Conservation (phyloP, 2,113 vertebrate genomes). For the Stercorarius parasiticus region DNA sequence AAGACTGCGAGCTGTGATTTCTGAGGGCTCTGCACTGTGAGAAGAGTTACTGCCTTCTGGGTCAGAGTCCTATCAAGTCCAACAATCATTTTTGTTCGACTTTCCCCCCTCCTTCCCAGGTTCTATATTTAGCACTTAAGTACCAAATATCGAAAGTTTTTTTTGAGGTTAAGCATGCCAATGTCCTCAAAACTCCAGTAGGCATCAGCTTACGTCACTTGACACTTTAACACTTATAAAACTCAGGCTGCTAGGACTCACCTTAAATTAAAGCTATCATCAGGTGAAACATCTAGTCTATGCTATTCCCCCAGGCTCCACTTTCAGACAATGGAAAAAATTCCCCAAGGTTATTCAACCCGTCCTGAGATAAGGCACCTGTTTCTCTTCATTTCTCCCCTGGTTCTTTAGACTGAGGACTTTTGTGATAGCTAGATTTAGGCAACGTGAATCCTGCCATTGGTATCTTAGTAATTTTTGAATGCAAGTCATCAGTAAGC, state of each 20-base stretch:
- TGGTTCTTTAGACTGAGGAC: background rate
- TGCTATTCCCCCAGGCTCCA: background rate
- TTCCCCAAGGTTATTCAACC: constrained; percentile 19
- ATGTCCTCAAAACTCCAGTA: constrained; percentile 44
- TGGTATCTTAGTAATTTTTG: background rate
- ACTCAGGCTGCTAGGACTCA: background rate
- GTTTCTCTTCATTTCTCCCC: background rate
- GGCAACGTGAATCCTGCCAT: background rate
- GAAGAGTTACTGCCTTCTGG: constrained; percentile 22
- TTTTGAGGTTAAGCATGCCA: constrained; percentile 43
- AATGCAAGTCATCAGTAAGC: constrained; percentile 29
- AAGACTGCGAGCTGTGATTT: background rate
- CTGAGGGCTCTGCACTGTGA: background rate
- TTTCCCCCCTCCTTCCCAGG: background rate
- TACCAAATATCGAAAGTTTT: constrained; percentile 37
- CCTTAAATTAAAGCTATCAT: constrained; percentile 50
- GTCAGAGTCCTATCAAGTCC: constrained; percentile 2
- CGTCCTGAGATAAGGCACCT: background rate
- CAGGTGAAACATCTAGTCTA: constrained; percentile 1
- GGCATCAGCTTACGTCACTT: background rate
- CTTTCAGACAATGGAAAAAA: background rate
- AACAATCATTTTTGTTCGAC: background rate
- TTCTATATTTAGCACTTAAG: constrained; percentile 50
- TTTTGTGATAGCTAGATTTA: background rate
- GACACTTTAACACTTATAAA: constrained; percentile 20